These are phyloP conservation scores for Acanthosepion lycidas DNA, from an alignment of 2,888 invertebrate species.

Conservation along the genomic window DNA sequence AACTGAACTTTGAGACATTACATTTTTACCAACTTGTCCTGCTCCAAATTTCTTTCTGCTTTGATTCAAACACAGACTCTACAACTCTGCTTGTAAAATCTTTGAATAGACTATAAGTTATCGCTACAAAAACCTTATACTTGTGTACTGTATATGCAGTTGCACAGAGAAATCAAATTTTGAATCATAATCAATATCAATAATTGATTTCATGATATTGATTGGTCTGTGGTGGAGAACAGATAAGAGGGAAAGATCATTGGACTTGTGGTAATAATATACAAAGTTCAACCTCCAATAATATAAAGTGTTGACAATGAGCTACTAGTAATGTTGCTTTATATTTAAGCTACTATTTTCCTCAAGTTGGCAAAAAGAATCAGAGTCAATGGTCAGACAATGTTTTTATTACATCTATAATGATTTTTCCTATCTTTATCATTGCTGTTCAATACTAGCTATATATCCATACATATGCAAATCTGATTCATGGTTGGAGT, in stretches of 20 bases:
- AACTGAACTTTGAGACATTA: no score
- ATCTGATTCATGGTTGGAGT: no score
- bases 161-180: not conserved
- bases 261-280: not conserved
- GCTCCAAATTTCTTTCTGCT: no score
- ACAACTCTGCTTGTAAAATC: not conserved
- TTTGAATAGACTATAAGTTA: not conserved
- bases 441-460: no score
- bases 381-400: no score
- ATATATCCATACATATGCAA: not conserved
- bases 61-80: no score
- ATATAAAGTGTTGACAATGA: not conserved
- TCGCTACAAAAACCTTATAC: not conserved
- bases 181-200: constrained; percentile 20
- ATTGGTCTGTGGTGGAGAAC: not conserved
- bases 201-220: not conserved
- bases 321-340: not conserved
- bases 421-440: no score
- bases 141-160: not conserved
- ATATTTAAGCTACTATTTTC: not conserved
- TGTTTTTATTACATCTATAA: no score
- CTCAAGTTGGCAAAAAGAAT: no score
- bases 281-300: not conserved
- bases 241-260: not conserved
- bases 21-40: no score